Evolutionary conservation across 2,888 invertebrate species (phyloP), one percentile per base, ranked within the genome.

Genomic region (Amiota mariae): DNA sequence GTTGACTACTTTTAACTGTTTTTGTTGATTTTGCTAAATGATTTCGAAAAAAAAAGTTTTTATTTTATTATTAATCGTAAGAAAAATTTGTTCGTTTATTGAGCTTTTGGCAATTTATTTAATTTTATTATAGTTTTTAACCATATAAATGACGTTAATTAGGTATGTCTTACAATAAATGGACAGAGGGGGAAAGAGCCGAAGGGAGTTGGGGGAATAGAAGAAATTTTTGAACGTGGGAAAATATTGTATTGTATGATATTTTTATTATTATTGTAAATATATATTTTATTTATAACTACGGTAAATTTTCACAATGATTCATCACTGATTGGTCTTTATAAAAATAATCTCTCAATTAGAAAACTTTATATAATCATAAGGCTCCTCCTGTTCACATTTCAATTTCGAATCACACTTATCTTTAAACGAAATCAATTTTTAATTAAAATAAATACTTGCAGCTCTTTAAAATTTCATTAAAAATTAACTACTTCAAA

Each of bases 11-110:
- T 59, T 59, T 59, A 54, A 59, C 36, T 36, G 36, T 36, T 36
- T 61, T 71, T 85, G 79, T 85, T 86, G 81, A 83, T 80, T 76
- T 80, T 83, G 86, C 85, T 85, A 86, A 86, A 85, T 85, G 81
- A 82, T 83, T 82, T 82, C 71, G 64, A 15, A 13, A 59, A 36
- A 36, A 78, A 75, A 78, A 81, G 59, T 72, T 61, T 49, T 59
- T 20, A 54, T 66, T 68, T 71, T 66, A 46, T 73, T 61, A 48
- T 15, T 15, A 46, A 56, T n/a, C 46, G 15, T 47, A 66, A 36
- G 36, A 36, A 36, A 6, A n/a, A 68, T 59, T 8, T 54, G n/a
- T 63, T 24, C 70, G 49, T 66, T 49, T 66, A 66, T 66, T 49
- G 36, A 48, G 67, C 67, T 68, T 13, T 68, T 68, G 67, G 73